Evolutionary conservation across 2,797 vertebrate species (phyloP), one percentile per base, ranked within the genome.

Genomic region (Pagetopsis macropterus): DNA sequence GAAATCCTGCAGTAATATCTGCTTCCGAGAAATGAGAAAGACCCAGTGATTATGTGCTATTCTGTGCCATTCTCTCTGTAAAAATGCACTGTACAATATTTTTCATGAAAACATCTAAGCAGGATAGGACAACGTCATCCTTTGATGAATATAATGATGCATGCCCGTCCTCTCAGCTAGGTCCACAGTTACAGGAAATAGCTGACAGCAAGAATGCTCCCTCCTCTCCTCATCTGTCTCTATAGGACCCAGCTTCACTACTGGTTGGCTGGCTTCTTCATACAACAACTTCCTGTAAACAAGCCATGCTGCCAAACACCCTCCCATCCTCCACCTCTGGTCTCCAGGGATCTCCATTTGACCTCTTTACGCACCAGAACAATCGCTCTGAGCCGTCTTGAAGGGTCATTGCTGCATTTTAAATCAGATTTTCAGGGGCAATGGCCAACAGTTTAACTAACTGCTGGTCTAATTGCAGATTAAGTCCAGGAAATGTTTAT

Each of bases 271-370:
- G 82, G 49, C 80, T 92, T 87, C 84, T 92, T 86, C 89, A 90
- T 91, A 92, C 92, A 94, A 94, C 85, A 92, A 84, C 91, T 95
- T 96, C 92, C 93, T 95, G 93, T 94, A 95, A 95, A 94, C 92
- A 94, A 92, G 86, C 67, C 83, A 81, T 55, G 75, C 86, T 89
- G 89, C 87, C 82, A 86, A 85, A 87, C 82, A 83, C 83, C 84
- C 87, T 88, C 91, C 92, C 87, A 91, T 87, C 85, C 84, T 88
- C 85, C 86, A 88, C 84, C 89, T 90, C 88, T 91, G 88, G 88
- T 90, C 87, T 85, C 83, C 62, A 37, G 61, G 79, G 88, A 87
- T 90, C 83, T 89, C 75, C 51, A 21, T 86, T 89, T 91, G 90
- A 93, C 91, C 92, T 88, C 78, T 49, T 81, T 72, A 59, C 86